phyloP scores from a whole-genome alignment of 2,113 vertebrate genomes.

The Montifringilla adamsi region DNA sequence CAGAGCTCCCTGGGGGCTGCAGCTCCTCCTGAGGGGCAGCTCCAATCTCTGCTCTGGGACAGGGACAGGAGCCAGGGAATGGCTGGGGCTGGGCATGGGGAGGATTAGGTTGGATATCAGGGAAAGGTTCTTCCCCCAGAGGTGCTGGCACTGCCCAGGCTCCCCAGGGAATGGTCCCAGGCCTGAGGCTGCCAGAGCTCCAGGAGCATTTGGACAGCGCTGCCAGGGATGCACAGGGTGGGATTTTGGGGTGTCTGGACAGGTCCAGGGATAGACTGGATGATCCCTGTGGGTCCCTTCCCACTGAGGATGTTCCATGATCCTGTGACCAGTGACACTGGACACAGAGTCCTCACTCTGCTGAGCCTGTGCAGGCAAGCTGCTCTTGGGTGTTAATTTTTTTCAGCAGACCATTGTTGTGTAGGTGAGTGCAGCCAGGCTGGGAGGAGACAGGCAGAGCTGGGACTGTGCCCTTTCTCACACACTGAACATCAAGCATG shows the following conservation, averaged over 20 bases:
- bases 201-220: accelerated
- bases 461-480: not conserved
- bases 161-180: not conserved
- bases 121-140: not conserved
- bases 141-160: not conserved
- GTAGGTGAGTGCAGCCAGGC: not conserved
- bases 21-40: not conserved
- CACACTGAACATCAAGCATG: not conserved
- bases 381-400: not conserved
- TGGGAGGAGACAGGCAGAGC: not conserved
- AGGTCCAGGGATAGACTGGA: accelerated
- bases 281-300: not conserved
- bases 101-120: accelerated
- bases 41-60: not conserved
- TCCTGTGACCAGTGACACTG: not conserved
- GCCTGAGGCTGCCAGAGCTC: not conserved
- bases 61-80: not conserved
- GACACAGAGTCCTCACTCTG: not conserved
- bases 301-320: not conserved
- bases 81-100: not conserved
- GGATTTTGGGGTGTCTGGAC: not conserved
- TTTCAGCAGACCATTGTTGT: not conserved
- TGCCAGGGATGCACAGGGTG: not conserved
- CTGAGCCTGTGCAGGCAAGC: not conserved
- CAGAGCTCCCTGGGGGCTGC: not conserved